Percentiles rank a stretch among this genome's conserved stretches.
These are phyloP conservation scores for Beris chalybata DNA, from an alignment of 2,888 invertebrate species.

Conservation along the genomic window DNA sequence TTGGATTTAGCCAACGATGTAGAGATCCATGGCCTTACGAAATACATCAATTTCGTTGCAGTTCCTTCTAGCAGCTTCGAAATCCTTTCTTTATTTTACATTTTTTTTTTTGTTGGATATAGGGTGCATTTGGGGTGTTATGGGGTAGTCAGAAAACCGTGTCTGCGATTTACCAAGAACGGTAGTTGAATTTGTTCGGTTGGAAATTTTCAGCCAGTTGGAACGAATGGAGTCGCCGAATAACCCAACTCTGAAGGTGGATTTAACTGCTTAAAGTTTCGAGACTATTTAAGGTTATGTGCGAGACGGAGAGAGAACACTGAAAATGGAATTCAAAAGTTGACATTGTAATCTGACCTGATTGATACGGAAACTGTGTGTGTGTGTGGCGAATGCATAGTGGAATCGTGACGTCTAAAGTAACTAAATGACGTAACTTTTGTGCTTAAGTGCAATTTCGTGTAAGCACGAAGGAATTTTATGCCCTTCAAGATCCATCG, in stretches of 20 bases:
- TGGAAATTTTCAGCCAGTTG: conserved; percentile 27
- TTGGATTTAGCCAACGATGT: too few relatives aligned
- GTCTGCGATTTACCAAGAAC: too few relatives aligned
- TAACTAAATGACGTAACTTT: conserved; percentile 24
- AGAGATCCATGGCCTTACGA: too few relatives aligned
- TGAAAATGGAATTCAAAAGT: conserved; percentile 2
- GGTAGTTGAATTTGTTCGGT: conserved; percentile 14
- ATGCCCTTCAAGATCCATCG: conserved; percentile 8
- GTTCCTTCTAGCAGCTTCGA: too few relatives aligned
- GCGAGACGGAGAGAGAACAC: background rate
- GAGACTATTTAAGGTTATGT: conserved; percentile 1
- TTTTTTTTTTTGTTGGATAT: too few relatives aligned
- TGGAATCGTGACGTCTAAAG: conserved; percentile 4
- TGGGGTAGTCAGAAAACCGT: too few relatives aligned
- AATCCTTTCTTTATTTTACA: too few relatives aligned
- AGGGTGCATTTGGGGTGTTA: too few relatives aligned
- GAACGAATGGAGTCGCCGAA: conserved; percentile 18
- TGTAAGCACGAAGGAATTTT: conserved; percentile 22
- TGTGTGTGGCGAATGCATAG: conserved; percentile 17
- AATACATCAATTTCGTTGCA: too few relatives aligned
- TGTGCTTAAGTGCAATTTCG: conserved; percentile 25
- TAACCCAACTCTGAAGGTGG: background rate
- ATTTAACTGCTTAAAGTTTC: conserved; percentile 19
- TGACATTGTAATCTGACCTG: conserved; percentile 32
- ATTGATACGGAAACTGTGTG: conserved; percentile 31